These are phyloP conservation scores for Oedothorax gibbosus DNA, from an alignment of 1,140 invertebrate genomes.

Conservation along the genomic window DNA sequence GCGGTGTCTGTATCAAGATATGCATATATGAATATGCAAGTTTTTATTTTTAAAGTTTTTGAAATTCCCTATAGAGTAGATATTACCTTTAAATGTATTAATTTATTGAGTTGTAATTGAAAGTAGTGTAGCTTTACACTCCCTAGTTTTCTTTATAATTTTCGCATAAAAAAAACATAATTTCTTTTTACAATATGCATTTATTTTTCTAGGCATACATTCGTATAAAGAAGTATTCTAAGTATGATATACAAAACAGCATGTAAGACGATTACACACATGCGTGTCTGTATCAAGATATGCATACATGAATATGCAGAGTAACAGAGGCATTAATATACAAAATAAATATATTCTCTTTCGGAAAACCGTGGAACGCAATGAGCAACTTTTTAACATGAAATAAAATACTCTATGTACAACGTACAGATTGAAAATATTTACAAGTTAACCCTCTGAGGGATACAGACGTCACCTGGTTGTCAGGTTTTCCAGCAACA, in stretches of 20 bases:
- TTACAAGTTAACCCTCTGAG: too few relatives aligned
- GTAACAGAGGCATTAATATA: slow-evolving; percentile 50
- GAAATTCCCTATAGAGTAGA: too few relatives aligned
- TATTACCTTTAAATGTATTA: too few relatives aligned
- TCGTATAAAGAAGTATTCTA: slow-evolving; percentile 55
- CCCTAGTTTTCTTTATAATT: too few relatives aligned
- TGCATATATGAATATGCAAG: too few relatives aligned
- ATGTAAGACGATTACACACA: slow-evolving; percentile 27
- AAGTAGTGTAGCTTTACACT: too few relatives aligned
- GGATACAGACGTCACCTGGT: too few relatives aligned
- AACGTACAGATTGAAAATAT: too few relatives aligned
- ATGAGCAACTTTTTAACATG: slow-evolving; percentile 39
- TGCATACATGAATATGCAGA: slow-evolving; percentile 38
- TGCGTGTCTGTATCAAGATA: slow-evolving; percentile 37
- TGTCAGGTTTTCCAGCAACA: too few relatives aligned
- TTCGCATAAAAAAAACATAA: neutral
- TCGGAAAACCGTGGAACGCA: slow-evolving; percentile 9
- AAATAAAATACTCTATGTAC: slow-evolving; percentile 1
- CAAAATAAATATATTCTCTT: slow-evolving; percentile 43
- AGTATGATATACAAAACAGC: slow-evolving; percentile 54
- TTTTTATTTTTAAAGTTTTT: too few relatives aligned
- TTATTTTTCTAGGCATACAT: slow-evolving; percentile 41
- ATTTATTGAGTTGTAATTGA: too few relatives aligned
- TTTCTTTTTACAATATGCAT: slow-evolving; percentile 12
- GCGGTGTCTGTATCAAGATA: too few relatives aligned